Evolutionary conservation across 2,797 vertebrate species (phyloP).

Genomic region (Chrosomus eos): DNA sequence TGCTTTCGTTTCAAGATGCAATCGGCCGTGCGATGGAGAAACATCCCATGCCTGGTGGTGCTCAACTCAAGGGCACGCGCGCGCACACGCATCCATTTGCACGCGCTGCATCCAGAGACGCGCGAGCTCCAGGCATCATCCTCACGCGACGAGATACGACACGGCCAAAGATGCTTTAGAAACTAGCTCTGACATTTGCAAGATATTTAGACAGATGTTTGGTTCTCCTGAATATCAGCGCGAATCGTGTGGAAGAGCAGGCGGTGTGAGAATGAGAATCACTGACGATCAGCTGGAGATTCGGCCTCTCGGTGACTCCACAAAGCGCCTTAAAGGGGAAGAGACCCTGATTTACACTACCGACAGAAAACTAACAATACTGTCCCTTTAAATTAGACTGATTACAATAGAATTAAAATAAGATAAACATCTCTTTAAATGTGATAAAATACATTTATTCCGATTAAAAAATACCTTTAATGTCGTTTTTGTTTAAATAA

Average conservation of each 20-base stretch:
- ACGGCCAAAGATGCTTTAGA: not conserved
- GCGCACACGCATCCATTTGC: not conserved
- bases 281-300: slow-evolving; percentile 15
- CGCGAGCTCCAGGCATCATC: slow-evolving; percentile 13
- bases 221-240: not conserved
- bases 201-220: not conserved
- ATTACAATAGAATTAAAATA: not conserved
- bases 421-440: not conserved
- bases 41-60: not conserved
- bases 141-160: not conserved
- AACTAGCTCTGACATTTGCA: not conserved
- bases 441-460: not conserved
- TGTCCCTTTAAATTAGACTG: slow-evolving; percentile 38
- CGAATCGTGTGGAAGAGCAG: not conserved
- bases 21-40: not conserved
- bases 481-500: not conserved
- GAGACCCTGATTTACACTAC: not conserved
- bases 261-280: not conserved
- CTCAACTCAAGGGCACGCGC: slow-evolving; percentile 44
- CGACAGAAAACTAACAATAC: slow-evolving; percentile 34
- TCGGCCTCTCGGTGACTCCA: slow-evolving; percentile 27
- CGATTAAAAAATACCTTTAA: not conserved
- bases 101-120: slow-evolving; percentile 4
- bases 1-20: not conserved
- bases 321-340: slow-evolving; percentile 54